Evolutionary conservation across 2,797 vertebrate genomes (phyloP).

Genomic region (Caiman crocodilus): DNA sequence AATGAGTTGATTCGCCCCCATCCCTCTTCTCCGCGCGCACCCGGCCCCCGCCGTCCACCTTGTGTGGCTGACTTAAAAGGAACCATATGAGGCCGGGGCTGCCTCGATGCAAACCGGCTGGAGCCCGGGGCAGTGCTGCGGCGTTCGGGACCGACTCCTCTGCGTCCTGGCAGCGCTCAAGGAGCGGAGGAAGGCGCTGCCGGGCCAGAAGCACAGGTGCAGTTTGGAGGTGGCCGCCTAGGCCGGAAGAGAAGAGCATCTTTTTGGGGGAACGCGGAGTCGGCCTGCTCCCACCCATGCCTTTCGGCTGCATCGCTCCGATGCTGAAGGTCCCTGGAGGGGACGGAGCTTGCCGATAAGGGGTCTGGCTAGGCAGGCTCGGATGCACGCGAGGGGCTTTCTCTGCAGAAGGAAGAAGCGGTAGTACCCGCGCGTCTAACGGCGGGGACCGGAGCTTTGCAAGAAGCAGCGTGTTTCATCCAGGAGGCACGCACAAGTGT

Average conservation of each 20-base stretch:
- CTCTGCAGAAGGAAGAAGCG: not conserved
- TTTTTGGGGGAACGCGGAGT: not conserved
- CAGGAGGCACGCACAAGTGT: not conserved
- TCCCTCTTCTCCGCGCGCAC: not conserved
- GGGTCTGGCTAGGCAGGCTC: not conserved
- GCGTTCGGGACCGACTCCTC: not conserved
- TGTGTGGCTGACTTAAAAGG: constrained; percentile 58
- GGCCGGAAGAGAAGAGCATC: not conserved
- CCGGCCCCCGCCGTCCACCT: not conserved
- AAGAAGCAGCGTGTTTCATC: not conserved
- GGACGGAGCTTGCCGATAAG: not conserved
- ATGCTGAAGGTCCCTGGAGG: not conserved
- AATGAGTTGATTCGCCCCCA: constrained; percentile 43
- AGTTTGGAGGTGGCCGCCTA: not conserved
- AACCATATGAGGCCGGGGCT: constrained; percentile 69
- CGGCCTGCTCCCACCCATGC: not conserved
- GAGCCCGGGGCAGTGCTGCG: not conserved
- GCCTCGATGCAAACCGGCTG: not conserved
- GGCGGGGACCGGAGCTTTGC: not conserved
- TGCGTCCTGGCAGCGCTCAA: not conserved
- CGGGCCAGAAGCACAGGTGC: not conserved
- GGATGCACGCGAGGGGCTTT: not conserved
- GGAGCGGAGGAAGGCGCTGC: not conserved
- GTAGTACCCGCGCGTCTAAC: no score
- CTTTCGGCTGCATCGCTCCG: not conserved